Evolutionary conservation across 2,797 vertebrate genomes (phyloP), one percentile per base, ranked within the genome.

Genomic region (Coreius guichenoti): DNA sequence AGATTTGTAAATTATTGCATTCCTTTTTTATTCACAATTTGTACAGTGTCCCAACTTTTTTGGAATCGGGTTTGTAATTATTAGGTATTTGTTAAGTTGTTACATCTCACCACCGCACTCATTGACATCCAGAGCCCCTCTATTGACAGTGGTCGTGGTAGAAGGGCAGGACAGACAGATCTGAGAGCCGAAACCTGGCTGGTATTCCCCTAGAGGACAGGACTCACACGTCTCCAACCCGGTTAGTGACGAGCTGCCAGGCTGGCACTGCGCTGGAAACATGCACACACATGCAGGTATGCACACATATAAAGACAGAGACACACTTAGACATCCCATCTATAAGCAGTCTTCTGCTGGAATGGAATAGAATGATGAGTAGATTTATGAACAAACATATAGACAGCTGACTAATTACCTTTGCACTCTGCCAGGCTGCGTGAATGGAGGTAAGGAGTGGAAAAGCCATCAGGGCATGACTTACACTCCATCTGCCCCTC

Each of bases 161-260:
- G 95, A 92, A 5, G 97, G 97, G 90, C 98, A 99, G 39, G 91
- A 84, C 80, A 96, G 89, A 92, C 98, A 99, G 85, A 91, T 94
- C 86, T 92, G 96, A 79, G 98, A 96, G 67, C 97, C 97, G 79
- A 93, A 95, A 4, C 90, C 93, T 6, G 96, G 90, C 90, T 99
- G 98, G 82, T 96, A 99, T 80, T 96, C 96, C 79, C 97, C 98
- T 92, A 98, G 91, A 0, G 97, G 97, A 91, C 98, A 99, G 0
- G 98, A 98, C 93, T 99, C 98, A 14, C 98, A 99, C 0, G 96
- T 99, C 93, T 99, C 98, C 90, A 99, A 92, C 9, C 98, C 98
- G 8, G 96, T 98, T 86, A 94, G 49, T 21, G 98, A 99, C 51
- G 96, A 97, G 0, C 96, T 98, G 54, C 98, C 98, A 29, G 97